These are phyloP conservation scores for Nebria salina DNA, from an alignment of 2,888 invertebrate genomes.

Conservation along the genomic window DNA sequence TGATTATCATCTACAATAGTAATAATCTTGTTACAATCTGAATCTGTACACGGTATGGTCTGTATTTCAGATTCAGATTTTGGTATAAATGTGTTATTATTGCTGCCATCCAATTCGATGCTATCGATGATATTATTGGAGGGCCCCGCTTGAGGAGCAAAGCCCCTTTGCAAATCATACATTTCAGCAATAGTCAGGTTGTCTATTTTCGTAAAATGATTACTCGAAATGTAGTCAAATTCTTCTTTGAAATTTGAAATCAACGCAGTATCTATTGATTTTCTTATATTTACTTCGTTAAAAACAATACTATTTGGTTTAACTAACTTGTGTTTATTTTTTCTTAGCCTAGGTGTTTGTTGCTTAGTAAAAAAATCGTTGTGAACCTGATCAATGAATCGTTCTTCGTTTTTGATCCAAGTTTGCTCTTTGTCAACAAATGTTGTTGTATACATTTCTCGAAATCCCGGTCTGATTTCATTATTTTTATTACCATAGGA, in stretches of 20 bases:
- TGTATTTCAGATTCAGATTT: neutral
- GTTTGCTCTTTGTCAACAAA: too few relatives aligned
- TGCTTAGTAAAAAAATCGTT: neutral
- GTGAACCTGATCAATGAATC: neutral
- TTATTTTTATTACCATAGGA: neutral
- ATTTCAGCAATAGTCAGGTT: slow-evolving; percentile 30
- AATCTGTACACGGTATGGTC: neutral
- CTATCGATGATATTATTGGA: neutral
- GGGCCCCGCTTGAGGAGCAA: slow-evolving; percentile 41
- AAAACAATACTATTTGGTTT: neutral
- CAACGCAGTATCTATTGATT: neutral
- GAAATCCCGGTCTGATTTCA: neutral
- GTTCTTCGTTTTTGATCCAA: neutral
- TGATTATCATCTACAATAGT: neutral
- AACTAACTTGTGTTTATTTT: neutral
- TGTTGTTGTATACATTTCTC: too few relatives aligned
- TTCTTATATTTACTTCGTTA: neutral
- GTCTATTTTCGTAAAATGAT: slow-evolving; percentile 21
- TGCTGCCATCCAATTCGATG: neutral
- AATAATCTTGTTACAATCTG: neutral
- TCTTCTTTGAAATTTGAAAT: neutral
- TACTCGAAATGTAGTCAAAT: slow-evolving; percentile 15
- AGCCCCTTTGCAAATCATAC: slow-evolving; percentile 43
- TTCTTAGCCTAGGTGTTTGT: neutral
- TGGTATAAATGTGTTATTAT: neutral